Base-by-base conservation (phyloP, 2,797 vertebrate species). In the Malurus leucopterus region DNA sequence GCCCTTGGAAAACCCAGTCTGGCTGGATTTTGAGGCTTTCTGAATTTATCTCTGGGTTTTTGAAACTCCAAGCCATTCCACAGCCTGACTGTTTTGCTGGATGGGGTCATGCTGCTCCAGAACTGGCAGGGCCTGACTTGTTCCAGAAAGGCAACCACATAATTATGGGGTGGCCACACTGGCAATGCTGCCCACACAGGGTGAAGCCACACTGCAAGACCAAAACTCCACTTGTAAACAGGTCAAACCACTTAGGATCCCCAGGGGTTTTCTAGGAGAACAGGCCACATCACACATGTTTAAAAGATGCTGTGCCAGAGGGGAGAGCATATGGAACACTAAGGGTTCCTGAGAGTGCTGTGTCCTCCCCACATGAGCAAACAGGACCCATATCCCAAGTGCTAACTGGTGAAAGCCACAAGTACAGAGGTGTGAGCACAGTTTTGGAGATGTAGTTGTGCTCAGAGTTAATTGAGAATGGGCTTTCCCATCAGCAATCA, bases 171-270 rank as follows among this genome's bases (percentile, higher is more conserved):
- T 86, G 81, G 76, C 32, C 58, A 24, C 1, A 5, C 46, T 40
- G 46, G 17, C 1, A 2, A 23, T 6, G 6, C 43, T 89, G 67
- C 85, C 83, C 73, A 80, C 58, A 54, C 27, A 77, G 62, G 47
- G 51, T 81, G 73, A 91, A 83, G 47, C 83, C 76, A 65, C 36
- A 57, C 47, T 75, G 76, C 54, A 54, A 72, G 67, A 91, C 62
- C 73, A 89, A 89, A 92, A 80, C 26, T 74, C 77, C 58, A 20
- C 76, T 71, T 85, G 41, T 27, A 89, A 89, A 63, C 69, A 87
- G 50, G 85, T 77, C 91, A 88, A 87, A 85, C 65, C 43, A 61
- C 79, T 74, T 36, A 17, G 1, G 3, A 64, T 74, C 17, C n/a
- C 70, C 67, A 32, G 15, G 51, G 86, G 43, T 68, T 58, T 74